Evolutionary conservation across 2,797 vertebrate species (phyloP), one percentile per base, ranked within the genome.

Genomic region (Sternotherus odoratus): DNA sequence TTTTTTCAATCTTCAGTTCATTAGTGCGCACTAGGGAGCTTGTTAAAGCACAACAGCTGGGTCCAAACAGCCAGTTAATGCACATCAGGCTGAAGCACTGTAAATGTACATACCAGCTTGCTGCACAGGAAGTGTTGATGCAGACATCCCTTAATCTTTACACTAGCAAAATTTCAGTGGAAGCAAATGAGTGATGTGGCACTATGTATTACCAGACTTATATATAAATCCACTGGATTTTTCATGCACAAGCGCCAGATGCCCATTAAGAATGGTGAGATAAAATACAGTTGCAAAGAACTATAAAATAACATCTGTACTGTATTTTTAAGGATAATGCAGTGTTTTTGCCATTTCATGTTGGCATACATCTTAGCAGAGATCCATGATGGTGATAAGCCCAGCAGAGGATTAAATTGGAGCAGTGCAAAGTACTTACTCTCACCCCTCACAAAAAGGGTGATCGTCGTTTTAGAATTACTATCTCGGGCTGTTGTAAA

Each of bases 161-260:
- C 53, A 50, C 66, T 91, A 82, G 82, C 24, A 87, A 93, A 75
- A 74, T 17, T 82, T 85, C 39, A 90, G 80, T 39, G 78, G 50
- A 90, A 63, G 92, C 53, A 85, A 79, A 89, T 84, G 56, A 13
- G 10, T 11, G 8, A 8, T 78, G 63, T 16, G 49, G 48, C 39
- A 85, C 21, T 88, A 88, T 89, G 93, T 43, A 86, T 43, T 86
- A 16, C 26, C 80, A 57, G 66, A 78, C 89, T 87, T 90, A 10
- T 75, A 57, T 81, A 56, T 57, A 84, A 36, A 92, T 85, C 77
- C 92, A 89, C 43, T 91, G 56, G 15, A 77, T 72, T 94, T 93
- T 90, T 90, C 50, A 4, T 78, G 15, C 75, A 92, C 1, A 0
- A 78, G 15, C 24, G 56, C 50, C 88, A 36, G 12, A 9, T 66